Evolutionary conservation across 2,888 invertebrate species (phyloP).

Genomic region (Philopedon plagiatum): DNA sequence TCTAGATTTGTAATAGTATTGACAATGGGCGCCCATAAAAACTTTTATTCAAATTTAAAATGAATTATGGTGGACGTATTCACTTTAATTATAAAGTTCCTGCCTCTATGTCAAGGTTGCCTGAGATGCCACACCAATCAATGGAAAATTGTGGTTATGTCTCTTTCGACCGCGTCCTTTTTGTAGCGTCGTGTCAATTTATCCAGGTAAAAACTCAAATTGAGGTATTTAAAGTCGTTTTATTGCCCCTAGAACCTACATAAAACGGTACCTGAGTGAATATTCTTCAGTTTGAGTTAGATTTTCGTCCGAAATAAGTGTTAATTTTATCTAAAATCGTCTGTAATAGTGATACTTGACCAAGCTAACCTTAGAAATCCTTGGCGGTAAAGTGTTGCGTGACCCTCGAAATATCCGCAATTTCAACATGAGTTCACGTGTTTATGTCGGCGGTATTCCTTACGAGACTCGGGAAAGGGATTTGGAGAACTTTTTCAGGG

Average conservation of each 20-base stretch:
- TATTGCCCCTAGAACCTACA: conserved; percentile 1
- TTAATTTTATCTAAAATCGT: not conserved
- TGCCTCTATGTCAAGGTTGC: no score
- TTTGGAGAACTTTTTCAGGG: conserved; percentile 81
- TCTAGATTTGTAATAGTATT: no score
- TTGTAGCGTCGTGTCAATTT: conserved; percentile 24
- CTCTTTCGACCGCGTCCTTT: conserved; percentile 20
- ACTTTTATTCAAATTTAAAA: no score
- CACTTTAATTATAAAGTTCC: not conserved
- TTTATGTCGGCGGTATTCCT: conserved; percentile 81
- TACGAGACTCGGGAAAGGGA: conserved; percentile 80
- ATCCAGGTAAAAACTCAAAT: conserved; percentile 18
- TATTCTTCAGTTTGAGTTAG: conserved; percentile 1
- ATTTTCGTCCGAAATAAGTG: not conserved
- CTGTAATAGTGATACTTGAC: not conserved
- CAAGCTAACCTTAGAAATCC: conserved; percentile 39
- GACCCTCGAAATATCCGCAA: conserved; percentile 4
- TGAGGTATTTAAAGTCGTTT: conserved; percentile 3
- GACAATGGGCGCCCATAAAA: no score
- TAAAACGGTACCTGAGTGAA: not conserved
- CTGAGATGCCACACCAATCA: not conserved
- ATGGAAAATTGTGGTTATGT: conserved; percentile 20
- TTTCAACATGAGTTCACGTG: conserved; percentile 70
- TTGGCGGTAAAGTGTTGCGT: conserved; percentile 37
- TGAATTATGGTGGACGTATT: no score